Evolutionary conservation across 2,888 invertebrate species (phyloP).

Genomic region (Seladonia tumulorum): DNA sequence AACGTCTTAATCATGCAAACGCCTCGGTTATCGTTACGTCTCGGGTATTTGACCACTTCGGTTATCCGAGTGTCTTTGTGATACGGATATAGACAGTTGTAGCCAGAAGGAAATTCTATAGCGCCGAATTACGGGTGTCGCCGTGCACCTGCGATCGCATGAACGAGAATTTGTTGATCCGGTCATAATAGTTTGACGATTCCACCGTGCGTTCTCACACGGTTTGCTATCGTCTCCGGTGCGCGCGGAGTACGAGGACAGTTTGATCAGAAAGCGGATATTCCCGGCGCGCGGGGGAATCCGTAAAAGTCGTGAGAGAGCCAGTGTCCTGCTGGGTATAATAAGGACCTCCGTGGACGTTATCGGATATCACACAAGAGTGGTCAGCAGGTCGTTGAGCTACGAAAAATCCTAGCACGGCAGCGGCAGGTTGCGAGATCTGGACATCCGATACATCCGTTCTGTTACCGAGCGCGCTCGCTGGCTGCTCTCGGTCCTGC

Average conservation of each 20-base stretch:
- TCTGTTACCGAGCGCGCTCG: slow-evolving; percentile 57
- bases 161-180: background rate
- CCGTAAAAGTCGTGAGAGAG: slow-evolving; percentile 75
- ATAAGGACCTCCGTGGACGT: slow-evolving; percentile 78
- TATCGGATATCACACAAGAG: slow-evolving; percentile 76
- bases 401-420: slow-evolving; percentile 70
- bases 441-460: slow-evolving; percentile 75
- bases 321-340: slow-evolving; percentile 69
- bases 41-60: no score
- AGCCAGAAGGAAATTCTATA: no score
- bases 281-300: slow-evolving; percentile 66
- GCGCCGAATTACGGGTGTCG: background rate
- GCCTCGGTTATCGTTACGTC: no score
- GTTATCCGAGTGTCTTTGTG: no score
- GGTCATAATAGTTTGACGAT: background rate
- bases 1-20: no score
- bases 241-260: slow-evolving; percentile 8
- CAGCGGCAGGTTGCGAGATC: slow-evolving; percentile 70
- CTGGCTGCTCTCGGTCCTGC: slow-evolving; percentile 48
- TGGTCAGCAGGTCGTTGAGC: slow-evolving; percentile 66
- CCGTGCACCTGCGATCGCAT: background rate
- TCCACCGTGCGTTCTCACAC: slow-evolving; percentile 50
- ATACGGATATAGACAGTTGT: no score
- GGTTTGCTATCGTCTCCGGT: slow-evolving; percentile 7
- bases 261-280: slow-evolving; percentile 60